A percentile compares a stretch with the other conserved stretches of the same genome.
phyloP scores from a whole-genome alignment of 2,113 vertebrate species.

The Emydura subglobosa region DNA sequence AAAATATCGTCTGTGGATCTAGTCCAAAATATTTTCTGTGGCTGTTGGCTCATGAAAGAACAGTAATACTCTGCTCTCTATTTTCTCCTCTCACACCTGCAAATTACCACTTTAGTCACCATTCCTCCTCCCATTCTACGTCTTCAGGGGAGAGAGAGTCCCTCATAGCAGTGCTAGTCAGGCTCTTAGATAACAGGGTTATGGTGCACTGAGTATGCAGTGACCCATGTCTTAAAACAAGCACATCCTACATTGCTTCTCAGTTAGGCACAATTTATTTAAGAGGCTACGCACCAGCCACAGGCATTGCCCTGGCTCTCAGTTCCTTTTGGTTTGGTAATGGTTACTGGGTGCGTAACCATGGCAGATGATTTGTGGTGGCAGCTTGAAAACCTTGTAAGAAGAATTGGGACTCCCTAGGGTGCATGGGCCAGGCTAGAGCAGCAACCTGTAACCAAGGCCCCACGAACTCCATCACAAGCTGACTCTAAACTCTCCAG shows the following conservation, averaged over 20 bases:
- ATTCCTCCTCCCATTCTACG: neutral
- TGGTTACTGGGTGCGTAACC: neutral
- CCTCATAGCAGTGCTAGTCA: neutral
- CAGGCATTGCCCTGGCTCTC: neutral
- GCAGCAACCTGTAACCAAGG: neutral
- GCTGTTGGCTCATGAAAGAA: neutral
- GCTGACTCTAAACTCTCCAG: neutral
- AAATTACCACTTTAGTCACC: neutral
- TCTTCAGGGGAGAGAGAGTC: neutral
- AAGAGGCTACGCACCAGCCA: neutral
- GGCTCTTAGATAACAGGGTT: neutral
- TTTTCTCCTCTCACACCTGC: fast-evolving
- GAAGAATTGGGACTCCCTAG: fast-evolving
- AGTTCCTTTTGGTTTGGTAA: neutral
- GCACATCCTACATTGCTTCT: neutral
- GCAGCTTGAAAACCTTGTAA: neutral
- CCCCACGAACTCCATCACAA: neutral
- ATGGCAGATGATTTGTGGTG: neutral
- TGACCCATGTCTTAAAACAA: neutral
- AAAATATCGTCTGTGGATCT: neutral
- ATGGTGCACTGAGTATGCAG: fast-evolving
- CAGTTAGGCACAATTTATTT: neutral
- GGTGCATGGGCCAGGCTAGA: neutral
- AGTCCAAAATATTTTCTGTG: neutral
- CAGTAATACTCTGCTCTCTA: neutral